Conservation (phyloP, 2,113 vertebrate genomes). For the Hippocampus barbouri region DNA sequence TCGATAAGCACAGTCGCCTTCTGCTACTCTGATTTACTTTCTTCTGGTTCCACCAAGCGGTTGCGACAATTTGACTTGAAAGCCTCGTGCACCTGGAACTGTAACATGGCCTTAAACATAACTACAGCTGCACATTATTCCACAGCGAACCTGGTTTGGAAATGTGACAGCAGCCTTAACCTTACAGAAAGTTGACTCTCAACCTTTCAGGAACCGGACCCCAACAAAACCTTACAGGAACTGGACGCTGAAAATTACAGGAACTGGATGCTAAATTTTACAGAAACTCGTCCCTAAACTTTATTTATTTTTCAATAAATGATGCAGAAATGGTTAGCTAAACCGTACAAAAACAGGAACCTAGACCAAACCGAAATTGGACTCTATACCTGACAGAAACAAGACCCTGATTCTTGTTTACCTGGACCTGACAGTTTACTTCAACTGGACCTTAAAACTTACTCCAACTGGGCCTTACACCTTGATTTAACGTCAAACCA, state of each 20-base stretch:
- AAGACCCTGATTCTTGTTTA: neutral
- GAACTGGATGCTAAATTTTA: neutral
- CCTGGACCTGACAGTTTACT: too few species aligned
- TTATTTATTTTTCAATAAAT: neutral
- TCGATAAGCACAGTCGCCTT: neutral
- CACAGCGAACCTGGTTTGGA: neutral
- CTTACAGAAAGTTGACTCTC: neutral
- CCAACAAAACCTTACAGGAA: too few species aligned
- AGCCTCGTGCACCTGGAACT: neutral
- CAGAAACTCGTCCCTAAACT: neutral
- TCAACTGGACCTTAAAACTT: too few species aligned
- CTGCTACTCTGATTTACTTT: neutral
- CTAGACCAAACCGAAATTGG: too few species aligned
- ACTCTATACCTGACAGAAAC: neutral
- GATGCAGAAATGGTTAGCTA: neutral
- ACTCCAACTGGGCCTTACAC: too few species aligned
- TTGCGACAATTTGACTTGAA: neutral
- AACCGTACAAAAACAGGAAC: too few species aligned
- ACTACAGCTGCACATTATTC: neutral
- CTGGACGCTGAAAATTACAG: too few species aligned
- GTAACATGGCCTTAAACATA: neutral
- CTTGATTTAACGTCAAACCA: too few species aligned
- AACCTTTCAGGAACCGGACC: neutral
- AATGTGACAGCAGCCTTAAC: neutral
- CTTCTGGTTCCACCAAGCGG: neutral